These are phyloP conservation scores for Colaptes auratus DNA, from an alignment of 2,113 vertebrate species.

Conservation along the genomic window DNA sequence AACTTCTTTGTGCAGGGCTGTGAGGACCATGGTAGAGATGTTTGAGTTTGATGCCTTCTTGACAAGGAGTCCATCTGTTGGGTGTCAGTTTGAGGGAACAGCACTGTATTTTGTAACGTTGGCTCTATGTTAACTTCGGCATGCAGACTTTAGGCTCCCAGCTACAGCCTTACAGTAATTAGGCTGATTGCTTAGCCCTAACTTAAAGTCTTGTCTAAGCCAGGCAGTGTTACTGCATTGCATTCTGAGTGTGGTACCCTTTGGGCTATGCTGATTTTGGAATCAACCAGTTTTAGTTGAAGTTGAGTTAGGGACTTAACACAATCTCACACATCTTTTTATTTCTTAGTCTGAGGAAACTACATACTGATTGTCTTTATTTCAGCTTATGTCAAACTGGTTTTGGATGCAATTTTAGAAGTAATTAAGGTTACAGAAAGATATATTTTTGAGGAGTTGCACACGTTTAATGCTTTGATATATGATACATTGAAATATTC, in stretches of 20 bases:
- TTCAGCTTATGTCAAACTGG: not conserved
- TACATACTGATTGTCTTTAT: not conserved
- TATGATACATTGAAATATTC: not conserved
- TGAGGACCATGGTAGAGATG: fast-evolving
- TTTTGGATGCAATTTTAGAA: not conserved
- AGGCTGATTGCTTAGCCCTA: not conserved
- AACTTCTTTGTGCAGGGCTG: not conserved
- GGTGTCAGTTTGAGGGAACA: fast-evolving
- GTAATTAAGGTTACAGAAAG: not conserved
- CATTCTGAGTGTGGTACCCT: not conserved
- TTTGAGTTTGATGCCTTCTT: not conserved
- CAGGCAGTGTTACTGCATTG: not conserved
- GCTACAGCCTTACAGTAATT: not conserved
- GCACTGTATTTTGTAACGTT: fast-evolving
- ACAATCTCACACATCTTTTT: not conserved
- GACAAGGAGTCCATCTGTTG: fast-evolving
- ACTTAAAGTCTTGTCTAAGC: not conserved
- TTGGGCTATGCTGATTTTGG: not conserved
- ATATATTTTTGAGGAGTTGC: not conserved
- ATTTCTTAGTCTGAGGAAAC: not conserved
- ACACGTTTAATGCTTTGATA: not conserved
- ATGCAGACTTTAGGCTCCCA: not conserved
- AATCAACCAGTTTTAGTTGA: not conserved
- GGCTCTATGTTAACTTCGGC: not conserved
- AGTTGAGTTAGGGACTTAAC: not conserved